Evolutionary conservation across 2,797 vertebrate genomes (phyloP), one percentile per base, ranked within the genome.

Genomic region (Sebastes umbrosus): DNA sequence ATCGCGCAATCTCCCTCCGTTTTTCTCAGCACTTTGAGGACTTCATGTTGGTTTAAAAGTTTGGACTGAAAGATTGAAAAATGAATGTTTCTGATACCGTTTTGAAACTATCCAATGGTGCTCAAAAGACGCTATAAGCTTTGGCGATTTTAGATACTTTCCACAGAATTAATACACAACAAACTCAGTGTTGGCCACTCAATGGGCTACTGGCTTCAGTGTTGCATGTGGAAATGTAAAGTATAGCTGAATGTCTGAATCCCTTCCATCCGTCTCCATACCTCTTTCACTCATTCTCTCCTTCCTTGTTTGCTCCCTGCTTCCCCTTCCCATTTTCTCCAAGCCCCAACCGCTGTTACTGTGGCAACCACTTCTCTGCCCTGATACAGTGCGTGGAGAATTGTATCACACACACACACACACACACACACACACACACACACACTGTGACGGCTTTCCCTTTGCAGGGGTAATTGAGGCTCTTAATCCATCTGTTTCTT

Each of bases 311-410:
- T 76, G 34, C 75, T 77, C 84, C 69, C 68, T 73, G 43, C 69
- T 52, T 78, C 69, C 75, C 63, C 69, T 60, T 84, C 85, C 81
- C 54, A 18, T 46, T 87, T 89, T 76, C 80, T 81, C 67, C 58
- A 31, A 78, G 75, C 85, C 84, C 87, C 88, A 73, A 34, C 80
- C 43, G 13, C 80, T 89, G 91, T 94, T 94, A 93, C 94, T 91
- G 22, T 90, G 91, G 88, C 90, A 94, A 95, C 94, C 92, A 82
- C 80, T 89, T 90, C 85, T 92, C 92, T 91, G 86, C 89, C 88
- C 88, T 77, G 65, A 75, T 85, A 87, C 83, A 73, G 80, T 66
- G 71, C 22, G 16, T 84, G 80, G 89, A 86, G 76, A 83, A 91
- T 87, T 66, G 75, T 82, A 84, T 82, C 87, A n/a, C 83, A 60